Evolutionary conservation across 2,113 vertebrate genomes (phyloP), one percentile per base, ranked within the genome.

Genomic region (Arvicanthis niloticus): DNA sequence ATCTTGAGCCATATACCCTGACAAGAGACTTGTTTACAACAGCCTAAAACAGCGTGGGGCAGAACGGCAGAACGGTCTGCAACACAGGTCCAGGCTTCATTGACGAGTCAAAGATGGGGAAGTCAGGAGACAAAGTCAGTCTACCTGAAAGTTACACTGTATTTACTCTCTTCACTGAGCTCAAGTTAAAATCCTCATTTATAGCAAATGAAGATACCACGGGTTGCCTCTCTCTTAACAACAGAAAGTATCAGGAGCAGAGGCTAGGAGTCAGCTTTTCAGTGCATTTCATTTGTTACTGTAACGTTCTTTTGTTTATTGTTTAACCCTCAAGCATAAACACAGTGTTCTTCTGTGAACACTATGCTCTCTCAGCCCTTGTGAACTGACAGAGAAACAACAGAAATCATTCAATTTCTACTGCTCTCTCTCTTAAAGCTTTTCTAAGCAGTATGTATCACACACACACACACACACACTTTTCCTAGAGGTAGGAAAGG

Each of bases 401-500:
- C 34, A 77, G 70, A 92, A 51, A 78, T 88, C 45, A 68, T 62
- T 88, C 45, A 62, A 88, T 60, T 75, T 87, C 40, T 45, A 48
- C 48, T 77, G 68, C 89, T 65, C 92, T 62, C 78, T 93, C 73
- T 88, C 91, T 42, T 26, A 89, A 58, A 86, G 91, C 68, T 89
- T 95, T 98, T 96, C 75, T 73, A 7, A 51, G 75, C 72, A 93
- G 88, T 93, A 26, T 77, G 94, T 12, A 48, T 1, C 91, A 93
- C 45, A 45, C 45, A 45, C 45, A 45, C 45, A 45, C 45, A 45
- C 45, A 45, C 45, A 45, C 45, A 45, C 45, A n/a, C n/a, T n/a
- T n/a, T n/a, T n/a, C n/a, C n/a, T n/a, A 95, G 97, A 89, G 12
- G 1, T 19, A 97, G 94, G 92, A 98, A 90, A 97, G 48, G 75